Base-by-base conservation (phyloP, 2,797 vertebrate genomes). In the Tangara arthus region DNA sequence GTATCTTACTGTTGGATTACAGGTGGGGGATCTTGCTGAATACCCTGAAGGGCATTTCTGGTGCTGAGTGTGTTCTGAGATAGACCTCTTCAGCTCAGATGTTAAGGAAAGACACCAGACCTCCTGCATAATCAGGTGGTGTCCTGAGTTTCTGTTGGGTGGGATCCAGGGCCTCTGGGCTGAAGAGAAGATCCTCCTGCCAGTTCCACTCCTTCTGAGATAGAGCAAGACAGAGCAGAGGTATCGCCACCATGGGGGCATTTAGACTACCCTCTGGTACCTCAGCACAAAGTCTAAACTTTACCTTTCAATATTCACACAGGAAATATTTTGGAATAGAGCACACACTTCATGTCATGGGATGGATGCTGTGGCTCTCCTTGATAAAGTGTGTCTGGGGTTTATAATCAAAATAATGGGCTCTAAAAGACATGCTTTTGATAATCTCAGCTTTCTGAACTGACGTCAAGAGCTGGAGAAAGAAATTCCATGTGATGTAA, bases 231-330 rank as follows among this genome's bases (percentile, higher is more conserved):
- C 21, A 57, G 46, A 84, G 8, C 0, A 0, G 23, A 82, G 24
- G 10, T 80, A 6, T 44, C 53, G 14, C 11, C 23, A 21, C 32
- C 5, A 2, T 0, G 2, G 20, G 37, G 34, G 3, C 15, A 56
- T 85, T 85, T 44, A 49, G 66, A 52, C 32, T 59, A 28, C 24
- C 23, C 49, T 85, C 23, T 70, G 49, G 32, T 39, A 41, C 42
- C 47, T 80, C 76, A 56, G 35, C 5, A 5, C 23, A n/a, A 22
- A 41, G 19, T 44, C 53, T 57, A 16, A 92, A 60, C 15, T 55
- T 87, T 27, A 44, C 41, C 34, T 63, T 77, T 22, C 3, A 50
- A 18, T 70, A 77, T 35, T 78, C 27, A 57, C 8, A 3, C n/a
- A n/a, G n/a, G n/a, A n/a, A n/a, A n/a, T 17, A 30, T 55, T 86